Conservation (phyloP, 2,797 vertebrate genomes). For the Salarias fasciatus region DNA sequence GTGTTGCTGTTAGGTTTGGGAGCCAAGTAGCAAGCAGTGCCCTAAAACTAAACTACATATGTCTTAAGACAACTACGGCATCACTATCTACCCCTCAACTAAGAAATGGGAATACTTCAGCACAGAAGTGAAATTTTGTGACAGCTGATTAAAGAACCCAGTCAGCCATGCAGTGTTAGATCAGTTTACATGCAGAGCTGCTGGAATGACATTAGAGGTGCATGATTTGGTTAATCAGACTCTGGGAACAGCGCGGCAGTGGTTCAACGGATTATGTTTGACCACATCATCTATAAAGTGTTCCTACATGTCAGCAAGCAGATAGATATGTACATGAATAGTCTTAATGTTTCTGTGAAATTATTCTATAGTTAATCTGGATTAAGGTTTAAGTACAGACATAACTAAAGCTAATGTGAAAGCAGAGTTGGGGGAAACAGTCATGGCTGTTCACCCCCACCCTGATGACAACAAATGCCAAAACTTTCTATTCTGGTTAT, state of each 20-base stretch:
- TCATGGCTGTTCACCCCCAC: too few species aligned
- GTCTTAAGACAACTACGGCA: constrained; percentile 2
- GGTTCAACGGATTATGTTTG: too few species aligned
- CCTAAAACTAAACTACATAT: constrained; percentile 3
- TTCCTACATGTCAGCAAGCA: too few species aligned
- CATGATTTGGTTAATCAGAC: constrained; percentile 30
- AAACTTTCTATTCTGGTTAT: too few species aligned
- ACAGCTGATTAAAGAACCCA: constrained; percentile 18
- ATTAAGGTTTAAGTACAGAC: too few species aligned
- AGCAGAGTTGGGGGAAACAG: too few species aligned
- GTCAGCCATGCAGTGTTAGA: constrained; percentile 58
- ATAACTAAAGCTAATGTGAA: not conserved
- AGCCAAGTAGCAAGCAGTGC: not conserved
- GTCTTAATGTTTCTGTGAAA: not conserved
- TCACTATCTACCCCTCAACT: not conserved
- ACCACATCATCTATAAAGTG: too few species aligned
- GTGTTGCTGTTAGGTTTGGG: constrained; percentile 45
- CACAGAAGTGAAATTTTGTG: too few species aligned
- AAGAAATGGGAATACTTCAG: too few species aligned
- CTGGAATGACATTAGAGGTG: constrained; percentile 17
- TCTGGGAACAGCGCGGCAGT: too few species aligned
- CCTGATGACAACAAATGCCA: too few species aligned
- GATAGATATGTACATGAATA: not conserved
- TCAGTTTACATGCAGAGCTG: constrained; percentile 14
- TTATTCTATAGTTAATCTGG: too few species aligned